Conservation (phyloP, 2,113 vertebrate genomes). For the Anolis sagrei region DNA sequence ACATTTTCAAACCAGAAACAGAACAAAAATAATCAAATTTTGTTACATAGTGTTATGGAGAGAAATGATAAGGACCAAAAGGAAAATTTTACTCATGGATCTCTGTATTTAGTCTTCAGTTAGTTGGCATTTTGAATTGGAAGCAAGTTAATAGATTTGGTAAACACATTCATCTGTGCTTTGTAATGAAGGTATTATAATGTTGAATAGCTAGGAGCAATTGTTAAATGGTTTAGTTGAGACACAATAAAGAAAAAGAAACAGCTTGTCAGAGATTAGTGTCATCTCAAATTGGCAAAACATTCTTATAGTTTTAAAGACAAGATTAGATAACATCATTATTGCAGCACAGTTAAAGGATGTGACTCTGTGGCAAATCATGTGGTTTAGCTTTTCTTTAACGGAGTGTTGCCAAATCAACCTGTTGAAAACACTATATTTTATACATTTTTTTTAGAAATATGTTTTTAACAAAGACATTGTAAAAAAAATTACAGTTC, state of each 20-base stretch:
- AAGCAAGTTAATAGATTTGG: too few species aligned
- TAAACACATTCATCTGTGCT: background rate
- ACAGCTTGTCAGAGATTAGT: background rate
- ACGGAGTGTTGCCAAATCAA: too few species aligned
- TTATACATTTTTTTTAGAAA: background rate
- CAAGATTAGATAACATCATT: background rate
- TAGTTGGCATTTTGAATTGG: too few species aligned
- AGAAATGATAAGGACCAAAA: background rate
- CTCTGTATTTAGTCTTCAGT: too few species aligned
- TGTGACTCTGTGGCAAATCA: too few species aligned
- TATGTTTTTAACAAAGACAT: too few species aligned
- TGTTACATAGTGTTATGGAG: too few species aligned
- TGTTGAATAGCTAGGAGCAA: background rate
- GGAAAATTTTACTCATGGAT: background rate
- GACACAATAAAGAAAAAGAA: background rate
- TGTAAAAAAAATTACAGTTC: too few species aligned
- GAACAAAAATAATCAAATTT: too few species aligned
- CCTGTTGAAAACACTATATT: too few species aligned
- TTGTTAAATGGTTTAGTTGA: background rate
- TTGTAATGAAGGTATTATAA: background rate
- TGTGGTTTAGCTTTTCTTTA: too few species aligned
- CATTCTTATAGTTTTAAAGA: background rate
- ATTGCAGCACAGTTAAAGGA: background rate
- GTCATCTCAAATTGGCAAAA: background rate
- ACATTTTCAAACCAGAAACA: too few species aligned